These are phyloP conservation scores for Brachirus orientalis DNA, from an alignment of 2,113 vertebrate genomes.

Conservation along the genomic window DNA sequence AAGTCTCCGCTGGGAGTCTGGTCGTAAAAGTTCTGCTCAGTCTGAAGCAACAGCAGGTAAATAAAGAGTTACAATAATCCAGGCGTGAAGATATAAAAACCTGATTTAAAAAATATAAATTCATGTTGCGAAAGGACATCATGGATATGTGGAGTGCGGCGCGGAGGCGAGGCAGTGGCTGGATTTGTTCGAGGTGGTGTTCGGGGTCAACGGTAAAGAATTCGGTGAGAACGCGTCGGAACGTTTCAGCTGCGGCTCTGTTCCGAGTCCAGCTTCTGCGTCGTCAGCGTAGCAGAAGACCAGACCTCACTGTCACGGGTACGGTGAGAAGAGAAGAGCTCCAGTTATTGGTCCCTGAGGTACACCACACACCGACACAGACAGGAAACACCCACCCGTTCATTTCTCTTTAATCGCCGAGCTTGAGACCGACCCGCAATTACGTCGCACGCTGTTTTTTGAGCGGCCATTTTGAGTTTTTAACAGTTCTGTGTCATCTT, in stretches of 20 bases:
- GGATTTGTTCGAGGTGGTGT: background rate
- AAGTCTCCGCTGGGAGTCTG: background rate
- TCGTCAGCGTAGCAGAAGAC: background rate
- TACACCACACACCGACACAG: background rate
- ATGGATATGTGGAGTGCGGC: background rate
- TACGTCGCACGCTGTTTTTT: no score
- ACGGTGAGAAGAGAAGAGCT: background rate
- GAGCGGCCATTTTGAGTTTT: no score
- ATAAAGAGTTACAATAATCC: background rate
- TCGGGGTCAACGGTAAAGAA: background rate
- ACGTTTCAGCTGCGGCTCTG: background rate
- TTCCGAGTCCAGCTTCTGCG: background rate
- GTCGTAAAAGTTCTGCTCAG: background rate
- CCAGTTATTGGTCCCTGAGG: background rate
- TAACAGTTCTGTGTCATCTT: no score
- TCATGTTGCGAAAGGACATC: background rate
- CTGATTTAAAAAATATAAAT: no score
- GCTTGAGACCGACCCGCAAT: no score
- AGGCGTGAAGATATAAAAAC: slow-evolving; percentile 4
- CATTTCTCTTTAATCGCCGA: no score
- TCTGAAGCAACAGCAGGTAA: background rate
- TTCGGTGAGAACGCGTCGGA: background rate
- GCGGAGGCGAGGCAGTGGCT: background rate
- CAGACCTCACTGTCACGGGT: background rate
- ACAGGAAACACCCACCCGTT: background rate